Evolutionary conservation across 1,140 invertebrate species (phyloP), one percentile per base, ranked within the genome.

Genomic region (Drosophila setifemur): DNA sequence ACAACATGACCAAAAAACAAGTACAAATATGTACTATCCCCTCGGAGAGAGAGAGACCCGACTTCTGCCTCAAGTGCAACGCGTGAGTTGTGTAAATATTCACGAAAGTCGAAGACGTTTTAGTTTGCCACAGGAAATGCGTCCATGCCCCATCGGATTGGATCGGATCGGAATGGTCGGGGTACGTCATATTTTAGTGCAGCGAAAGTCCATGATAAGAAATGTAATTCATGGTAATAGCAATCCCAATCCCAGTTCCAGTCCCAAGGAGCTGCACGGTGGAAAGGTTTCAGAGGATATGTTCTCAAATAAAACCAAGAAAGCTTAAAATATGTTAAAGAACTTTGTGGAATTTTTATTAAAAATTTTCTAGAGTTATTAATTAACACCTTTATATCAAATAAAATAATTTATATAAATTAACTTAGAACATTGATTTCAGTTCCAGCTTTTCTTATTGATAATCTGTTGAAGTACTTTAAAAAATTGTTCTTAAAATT

Each of bases 101-200:
- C 8, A 8, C 25, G 39, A 9, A 37, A 16, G 11, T 4, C 47
- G 19, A 29, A 52, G 31, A 31, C 50, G 33, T 16, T 21, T 28
- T 11, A 12, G 64, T 18, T 47, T 39, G 48, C 19, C 31, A 54
- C 75, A 81, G 77, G 77, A 81, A 81, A 81, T 75, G 71, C 66
- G 52, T 54, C 43, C 28, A 63, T 58, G 58, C 19, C 44, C 11
- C n/a, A n/a, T n/a, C n/a, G n/a, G n/a, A n/a, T n/a, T n/a, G n/a
- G n/a, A n/a, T n/a, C n/a, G n/a, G n/a, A n/a, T 4, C 26, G 35
- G 48, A 31, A 1, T 19, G 37, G 31, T 21, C 49, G 21, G 19
- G 35, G 21, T n/a, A 53, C 57, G 2, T 58, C 21, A 67, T 52
- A 29, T 68, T 75, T 40, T 60, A 44, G 44, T 35, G 11, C 43